Evolutionary conservation across 2,113 vertebrate genomes (phyloP), one percentile per base, ranked within the genome.

Genomic region (Salminus brasiliensis): DNA sequence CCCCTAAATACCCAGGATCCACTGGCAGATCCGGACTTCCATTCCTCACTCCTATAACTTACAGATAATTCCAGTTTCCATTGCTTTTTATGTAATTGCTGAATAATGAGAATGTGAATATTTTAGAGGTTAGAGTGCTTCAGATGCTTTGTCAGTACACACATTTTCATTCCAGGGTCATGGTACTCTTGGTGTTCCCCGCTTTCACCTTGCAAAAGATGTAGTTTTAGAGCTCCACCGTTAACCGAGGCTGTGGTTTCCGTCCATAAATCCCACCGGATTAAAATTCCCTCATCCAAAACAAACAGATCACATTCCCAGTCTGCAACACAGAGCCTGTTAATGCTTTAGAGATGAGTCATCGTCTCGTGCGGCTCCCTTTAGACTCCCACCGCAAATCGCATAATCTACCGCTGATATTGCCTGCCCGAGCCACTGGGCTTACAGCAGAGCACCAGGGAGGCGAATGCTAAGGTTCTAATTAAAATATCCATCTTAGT

Each of bases 271-370:
- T 83, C 81, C 81, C 66, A 21, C 18, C 5, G 66, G 78, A 85
- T 85, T 52, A 72, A 79, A 85, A 83, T 78, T 72, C 75, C 66
- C 75, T 74, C 45, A 41, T 70, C 72, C 78, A 78, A 85, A 78
- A 75, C 84, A 76, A 83, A 83, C 78, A 69, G 45, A 78, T 81
- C 70, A 55, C 78, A 65, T 83, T 85, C 78, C 69, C 78, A 68
- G 45, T 53, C 74, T 68, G 59, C 55, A 23, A 62, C 62, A 83
- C n/a, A 62, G 69, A 72, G 69, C 49, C 74, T 69, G 62, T 36
- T 82, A 80, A 85, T 70, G 66, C 36, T 71, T 66, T 79, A 49
- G 39, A 78, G 76, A 80, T 82, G 78, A 85, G 47, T 83, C 74
- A 74, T 69, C 10, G 49, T 81, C 49, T 80, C 29, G 25, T 63